These are phyloP conservation scores for Muricea muricata DNA, from an alignment of 92 coral and sea anemone genomes.

Conservation along the genomic window DNA sequence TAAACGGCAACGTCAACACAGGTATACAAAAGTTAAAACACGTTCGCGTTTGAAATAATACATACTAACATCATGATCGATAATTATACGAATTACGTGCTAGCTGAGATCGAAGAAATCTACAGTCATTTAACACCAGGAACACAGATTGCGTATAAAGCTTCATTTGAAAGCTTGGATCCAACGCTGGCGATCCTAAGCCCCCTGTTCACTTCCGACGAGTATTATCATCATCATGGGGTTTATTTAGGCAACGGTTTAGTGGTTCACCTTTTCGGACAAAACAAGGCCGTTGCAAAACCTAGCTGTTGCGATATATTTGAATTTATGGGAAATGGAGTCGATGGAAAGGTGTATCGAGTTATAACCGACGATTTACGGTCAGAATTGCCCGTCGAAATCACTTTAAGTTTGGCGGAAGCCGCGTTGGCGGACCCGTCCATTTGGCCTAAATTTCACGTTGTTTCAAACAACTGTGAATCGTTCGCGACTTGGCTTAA, in stretches of 20 bases:
- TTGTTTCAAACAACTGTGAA: conserved; percentile 37
- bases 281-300: conserved; percentile 1
- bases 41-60: too few relatives aligned
- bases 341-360: conserved; percentile 16
- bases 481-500: conserved; percentile 27
- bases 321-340: background rate
- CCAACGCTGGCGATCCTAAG: background rate
- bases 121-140: background rate
- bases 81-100: too few relatives aligned
- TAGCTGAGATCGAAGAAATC: background rate
- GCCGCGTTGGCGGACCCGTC: background rate
- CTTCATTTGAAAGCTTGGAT: background rate
- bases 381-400: background rate
- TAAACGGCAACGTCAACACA: too few relatives aligned
- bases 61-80: too few relatives aligned
- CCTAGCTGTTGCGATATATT: conserved; percentile 6
- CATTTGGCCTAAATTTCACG: background rate
- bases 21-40: too few relatives aligned
- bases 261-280: conserved; percentile 1
- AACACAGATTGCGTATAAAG: background rate
- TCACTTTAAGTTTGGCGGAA: background rate
- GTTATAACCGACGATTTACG: background rate
- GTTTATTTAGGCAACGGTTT: conserved; percentile 15
- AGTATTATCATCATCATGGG: conserved; percentile 28
- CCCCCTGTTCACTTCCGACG: background rate